Conservation (phyloP, 2,888 invertebrate species). For the Eudasyphora cyanicolor region DNA sequence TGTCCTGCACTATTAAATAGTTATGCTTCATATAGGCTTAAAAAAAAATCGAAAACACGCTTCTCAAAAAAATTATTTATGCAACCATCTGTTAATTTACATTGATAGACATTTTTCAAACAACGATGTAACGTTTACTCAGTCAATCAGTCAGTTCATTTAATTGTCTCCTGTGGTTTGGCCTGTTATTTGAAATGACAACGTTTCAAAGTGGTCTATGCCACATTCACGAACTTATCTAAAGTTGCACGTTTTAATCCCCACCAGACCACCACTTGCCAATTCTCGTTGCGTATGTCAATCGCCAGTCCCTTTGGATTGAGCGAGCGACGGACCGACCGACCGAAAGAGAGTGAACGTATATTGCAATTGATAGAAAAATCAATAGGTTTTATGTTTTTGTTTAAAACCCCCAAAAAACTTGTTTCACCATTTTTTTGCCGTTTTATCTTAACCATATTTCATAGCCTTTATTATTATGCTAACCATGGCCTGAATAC, state of each 20-base stretch:
- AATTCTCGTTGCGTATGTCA: background rate
- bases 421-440: conserved; percentile 54
- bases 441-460: conserved; percentile 51
- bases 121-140: background rate
- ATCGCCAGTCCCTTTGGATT: no score
- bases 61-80: no score
- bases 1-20: no score
- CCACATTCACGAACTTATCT: background rate
- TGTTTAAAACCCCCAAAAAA: conserved; percentile 19
- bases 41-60: no score
- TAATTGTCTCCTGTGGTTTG: no score
- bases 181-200: no score
- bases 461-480: conserved; percentile 63
- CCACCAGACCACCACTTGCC: background rate
- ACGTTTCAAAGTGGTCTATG: background rate
- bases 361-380: conserved; percentile 3
- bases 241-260: background rate
- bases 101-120: no score
- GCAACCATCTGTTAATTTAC: no score
- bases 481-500: conserved; percentile 63
- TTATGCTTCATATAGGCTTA: no score
- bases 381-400: background rate
- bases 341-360: background rate
- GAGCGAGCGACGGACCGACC: no score
- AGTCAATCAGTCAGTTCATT: no score